Conservation (phyloP, 2,113 vertebrate species). For the Micromys minutus region DNA sequence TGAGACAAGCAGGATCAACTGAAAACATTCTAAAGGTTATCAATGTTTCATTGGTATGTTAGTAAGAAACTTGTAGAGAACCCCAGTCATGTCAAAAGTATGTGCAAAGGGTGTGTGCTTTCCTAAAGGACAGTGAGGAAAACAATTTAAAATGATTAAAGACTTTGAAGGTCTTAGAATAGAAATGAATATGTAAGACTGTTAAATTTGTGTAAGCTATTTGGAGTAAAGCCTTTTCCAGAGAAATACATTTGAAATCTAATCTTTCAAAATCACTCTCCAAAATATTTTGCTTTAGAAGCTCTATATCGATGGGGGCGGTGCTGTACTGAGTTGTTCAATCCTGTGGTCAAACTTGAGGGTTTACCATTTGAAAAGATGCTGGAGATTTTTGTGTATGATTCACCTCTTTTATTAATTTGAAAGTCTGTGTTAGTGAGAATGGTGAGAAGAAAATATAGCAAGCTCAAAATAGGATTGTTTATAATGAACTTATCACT, state of each 20-base stretch:
- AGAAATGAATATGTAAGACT: not conserved
- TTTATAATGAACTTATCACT: not conserved
- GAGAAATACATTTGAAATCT: not conserved
- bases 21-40: not conserved
- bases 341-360: not conserved
- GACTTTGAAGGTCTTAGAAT: not conserved
- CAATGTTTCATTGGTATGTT: not conserved
- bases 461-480: not conserved
- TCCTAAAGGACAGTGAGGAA: not conserved
- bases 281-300: not conserved
- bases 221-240: not conserved
- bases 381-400: not conserved
- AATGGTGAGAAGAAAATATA: not conserved
- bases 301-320: not conserved
- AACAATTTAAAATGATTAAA: not conserved
- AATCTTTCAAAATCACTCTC: not conserved
- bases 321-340: not conserved
- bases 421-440: not conserved
- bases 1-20: rapidly evolving
- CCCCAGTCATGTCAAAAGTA: not conserved
- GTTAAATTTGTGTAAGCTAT: not conserved
- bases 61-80: not conserved
- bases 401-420: not conserved
- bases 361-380: not conserved
- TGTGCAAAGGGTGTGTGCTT: rapidly evolving